Percentiles rank a stretch among this genome's conserved stretches.
phyloP scores from a whole-genome alignment of 1,140 invertebrate species.

The Pogonus chalceus region DNA sequence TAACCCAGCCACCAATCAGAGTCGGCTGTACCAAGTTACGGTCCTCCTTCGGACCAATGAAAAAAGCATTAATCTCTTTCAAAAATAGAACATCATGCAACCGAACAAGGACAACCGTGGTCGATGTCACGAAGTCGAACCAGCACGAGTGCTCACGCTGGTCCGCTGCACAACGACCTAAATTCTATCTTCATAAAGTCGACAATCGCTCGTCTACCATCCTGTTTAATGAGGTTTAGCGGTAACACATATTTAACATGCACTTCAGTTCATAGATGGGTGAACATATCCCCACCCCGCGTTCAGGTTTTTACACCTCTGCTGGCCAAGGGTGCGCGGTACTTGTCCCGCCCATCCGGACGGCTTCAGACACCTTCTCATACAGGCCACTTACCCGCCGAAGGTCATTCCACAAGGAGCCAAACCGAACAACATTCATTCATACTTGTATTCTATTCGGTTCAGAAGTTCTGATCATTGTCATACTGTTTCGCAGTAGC shows the following conservation, averaged over 20 bases:
- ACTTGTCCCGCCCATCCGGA: neutral
- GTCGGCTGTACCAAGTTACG: slow-evolving; percentile 15
- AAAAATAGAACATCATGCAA: slow-evolving; percentile 34
- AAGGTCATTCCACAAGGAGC: neutral
- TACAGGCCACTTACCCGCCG: neutral
- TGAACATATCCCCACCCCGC: slow-evolving; percentile 23
- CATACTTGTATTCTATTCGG: too few relatives aligned
- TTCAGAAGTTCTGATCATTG: too few relatives aligned
- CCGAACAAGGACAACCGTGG: slow-evolving; percentile 5
- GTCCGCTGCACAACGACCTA: neutral
- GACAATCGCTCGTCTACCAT: slow-evolving; percentile 9
- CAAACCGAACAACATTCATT: too few relatives aligned
- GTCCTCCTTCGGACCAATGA: slow-evolving; percentile 35
- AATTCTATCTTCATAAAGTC: neutral
- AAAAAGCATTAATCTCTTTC: slow-evolving; percentile 38
- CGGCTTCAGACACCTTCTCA: neutral
- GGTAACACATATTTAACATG: slow-evolving; percentile 38
- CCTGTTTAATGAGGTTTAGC: slow-evolving; percentile 35
- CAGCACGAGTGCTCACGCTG: neutral
- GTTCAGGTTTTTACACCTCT: slow-evolving; percentile 3
- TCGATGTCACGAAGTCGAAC: neutral
- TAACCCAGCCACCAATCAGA: slow-evolving; percentile 27
- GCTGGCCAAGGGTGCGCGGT: neutral
- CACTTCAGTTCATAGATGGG: slow-evolving; percentile 34
- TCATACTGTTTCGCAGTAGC: too few relatives aligned